Base-by-base conservation (phyloP, 2,113 vertebrate genomes). In the Malurus cyaneus region DNA sequence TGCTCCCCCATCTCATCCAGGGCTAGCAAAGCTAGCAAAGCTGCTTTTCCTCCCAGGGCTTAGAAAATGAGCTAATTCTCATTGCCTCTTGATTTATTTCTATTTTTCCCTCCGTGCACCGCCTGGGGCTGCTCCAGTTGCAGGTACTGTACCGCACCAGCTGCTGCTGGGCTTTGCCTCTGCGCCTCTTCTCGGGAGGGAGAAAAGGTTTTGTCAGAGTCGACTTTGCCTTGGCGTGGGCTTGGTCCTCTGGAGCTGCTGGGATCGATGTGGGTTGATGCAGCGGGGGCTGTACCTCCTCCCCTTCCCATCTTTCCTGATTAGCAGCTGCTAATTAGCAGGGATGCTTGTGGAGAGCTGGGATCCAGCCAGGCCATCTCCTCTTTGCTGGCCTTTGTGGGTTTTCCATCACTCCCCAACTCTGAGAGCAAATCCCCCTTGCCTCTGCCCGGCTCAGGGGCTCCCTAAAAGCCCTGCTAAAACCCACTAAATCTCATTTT, bases 141-240 rank as follows among this genome's bases (percentile, higher is more conserved):
- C 98, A 98, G 98, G 97, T 98, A 98, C 67, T 6, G 95, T 96
- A 93, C 80, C 31, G 1, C 21, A 39, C 84, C 90, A 78, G 89
- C 88, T 34, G 46, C 80, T 79, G 80, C 93, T 74, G 89, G 80
- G 61, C n/a, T 96, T 91, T 87, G 76, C 46, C 81, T 76, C 85
- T 41, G 46, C 1, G 0, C 12, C 2, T 72, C 87, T 29, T 19
- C 54, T 61, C 2, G 0, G 0, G 2, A n/a, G 39, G 39, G 42
- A 23, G 21, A 19, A 82, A 18, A 60, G 47, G 29, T 44, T 81
- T 79, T 78, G 70, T 60, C 0, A 0, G 59, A 24, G 34, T 18
- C 0, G 9, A 3, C 49, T 91, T 85, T 69, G 46, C 49, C 41
- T 65, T 8, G 1, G 57, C 0, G 2, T 32, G 39, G 61, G 69